Conservation (phyloP, 2,797 vertebrate genomes). For the Falco rusticolus region DNA sequence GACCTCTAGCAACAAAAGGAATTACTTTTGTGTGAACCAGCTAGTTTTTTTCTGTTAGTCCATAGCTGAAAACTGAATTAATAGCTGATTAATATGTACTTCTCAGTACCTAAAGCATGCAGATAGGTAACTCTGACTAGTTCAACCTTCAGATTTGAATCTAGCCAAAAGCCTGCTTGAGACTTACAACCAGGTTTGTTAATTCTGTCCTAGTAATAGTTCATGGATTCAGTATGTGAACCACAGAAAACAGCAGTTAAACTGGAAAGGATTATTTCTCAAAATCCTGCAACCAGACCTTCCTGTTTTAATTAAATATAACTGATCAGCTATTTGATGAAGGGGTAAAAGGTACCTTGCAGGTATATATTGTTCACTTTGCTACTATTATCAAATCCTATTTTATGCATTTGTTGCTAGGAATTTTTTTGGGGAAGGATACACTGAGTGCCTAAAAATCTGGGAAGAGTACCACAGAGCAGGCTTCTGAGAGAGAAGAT, state of each 20-base stretch:
- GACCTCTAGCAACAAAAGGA: neutral
- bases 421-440: neutral
- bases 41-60: neutral
- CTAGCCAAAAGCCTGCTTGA: neutral
- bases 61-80: neutral
- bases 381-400: neutral
- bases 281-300: slow-evolving; percentile 29
- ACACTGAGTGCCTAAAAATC: neutral
- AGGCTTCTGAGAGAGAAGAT: neutral
- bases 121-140: neutral
- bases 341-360: neutral
- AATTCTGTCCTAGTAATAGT: neutral
- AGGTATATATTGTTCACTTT: neutral
- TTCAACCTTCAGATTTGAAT: neutral
- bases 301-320: slow-evolving; percentile 50
- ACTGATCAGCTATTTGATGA: slow-evolving; percentile 43
- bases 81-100: neutral
- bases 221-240: neutral
- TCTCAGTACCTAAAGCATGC: neutral
- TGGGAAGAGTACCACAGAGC: neutral
- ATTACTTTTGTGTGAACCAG: neutral
- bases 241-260: neutral
- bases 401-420: neutral
- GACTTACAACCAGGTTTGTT: neutral
- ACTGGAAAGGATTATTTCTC: neutral